Base-by-base conservation (phyloP, 2,797 vertebrate species). In the Pelobates cultripes region DNA sequence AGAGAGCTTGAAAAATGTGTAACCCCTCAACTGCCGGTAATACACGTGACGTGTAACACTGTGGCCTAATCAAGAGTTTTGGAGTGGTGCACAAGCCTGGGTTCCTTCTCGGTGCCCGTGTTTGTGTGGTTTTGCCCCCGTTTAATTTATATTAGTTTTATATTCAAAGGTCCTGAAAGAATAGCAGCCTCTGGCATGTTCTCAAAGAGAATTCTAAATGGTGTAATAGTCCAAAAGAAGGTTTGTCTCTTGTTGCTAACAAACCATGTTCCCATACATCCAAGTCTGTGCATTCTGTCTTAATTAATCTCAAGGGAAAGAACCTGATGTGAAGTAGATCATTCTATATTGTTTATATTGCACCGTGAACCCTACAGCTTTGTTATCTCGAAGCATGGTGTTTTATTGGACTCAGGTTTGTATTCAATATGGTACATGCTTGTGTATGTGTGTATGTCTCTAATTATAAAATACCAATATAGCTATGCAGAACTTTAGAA, bases 21-120 rank as follows among this genome's bases (percentile, higher is more conserved):
- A 79, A 84, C 82, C 68, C 77, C 66, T 79, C 64, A 53, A 70
- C 14, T 76, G 77, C 77, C 68, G 78, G 67, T 42, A 64, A 42
- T 69, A 68, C 60, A n/a, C 61, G 15, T 75, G 71, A 78, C 55
- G 71, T 70, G 63, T 15, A 44, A 57, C 47, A 51, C 47, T 51
- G 47, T 3, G 10, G 47, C 10, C 47, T 51, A 14, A 15, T 45
- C n/a, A 44, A 8, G 43, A 61, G 17, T 28, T 64, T n/a, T 28
- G 28, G 6, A 12, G 14, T 14, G 14, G 12, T 60, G 10, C 57
- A 14, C 57, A 60, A 60, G 9, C 14, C 55, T 57, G 55, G 55
- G 4, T 4, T 43, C 40, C 12, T 53, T 42, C 15, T 42, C 61
- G 17, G 57, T 41, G 13, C 73, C 9, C n/a, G 15, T 5, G 42